Conservation (phyloP, 2,113 vertebrate genomes). For the Sorex araneus region DNA sequence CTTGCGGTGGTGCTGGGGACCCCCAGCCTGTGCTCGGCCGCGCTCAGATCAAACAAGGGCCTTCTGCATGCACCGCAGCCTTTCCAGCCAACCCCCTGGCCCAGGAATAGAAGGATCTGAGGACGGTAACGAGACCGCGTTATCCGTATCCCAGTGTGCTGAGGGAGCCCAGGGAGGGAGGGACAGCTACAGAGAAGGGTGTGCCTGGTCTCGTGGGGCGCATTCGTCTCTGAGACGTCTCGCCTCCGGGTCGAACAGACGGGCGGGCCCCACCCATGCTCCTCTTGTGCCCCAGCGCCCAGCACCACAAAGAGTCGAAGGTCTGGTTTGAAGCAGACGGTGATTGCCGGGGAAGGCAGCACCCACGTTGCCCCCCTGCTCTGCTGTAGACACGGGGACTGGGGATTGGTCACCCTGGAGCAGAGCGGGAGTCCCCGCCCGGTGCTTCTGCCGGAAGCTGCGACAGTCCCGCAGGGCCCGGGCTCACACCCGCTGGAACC, state of each 20-base stretch:
- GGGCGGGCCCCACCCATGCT: not conserved
- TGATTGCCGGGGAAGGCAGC: not conserved
- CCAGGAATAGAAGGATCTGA: too few species aligned
- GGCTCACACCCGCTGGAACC: not conserved
- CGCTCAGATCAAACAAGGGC: too few species aligned
- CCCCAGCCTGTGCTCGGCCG: too few species aligned
- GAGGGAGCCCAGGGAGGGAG: not conserved
- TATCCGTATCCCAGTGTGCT: too few species aligned
- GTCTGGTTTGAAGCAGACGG: not conserved
- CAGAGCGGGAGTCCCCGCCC: not conserved
- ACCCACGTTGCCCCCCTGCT: not conserved
- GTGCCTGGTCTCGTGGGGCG: not conserved
- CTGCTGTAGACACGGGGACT: constrained; percentile 1
- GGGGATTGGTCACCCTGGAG: not conserved
- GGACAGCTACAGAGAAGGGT: not conserved
- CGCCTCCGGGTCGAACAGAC: not conserved
- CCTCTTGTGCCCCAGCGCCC: not conserved
- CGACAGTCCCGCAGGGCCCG: not conserved
- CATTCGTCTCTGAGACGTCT: not conserved
- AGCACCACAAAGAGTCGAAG: not conserved
- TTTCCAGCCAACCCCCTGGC: too few species aligned
- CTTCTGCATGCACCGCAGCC: too few species aligned
- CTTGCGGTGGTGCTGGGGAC: too few species aligned
- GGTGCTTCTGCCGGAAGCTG: not conserved
- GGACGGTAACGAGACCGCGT: too few species aligned